Conservation (phyloP, 30 jellyfish, hydroid and myxozoan species). For the Mastigias papua region DNA sequence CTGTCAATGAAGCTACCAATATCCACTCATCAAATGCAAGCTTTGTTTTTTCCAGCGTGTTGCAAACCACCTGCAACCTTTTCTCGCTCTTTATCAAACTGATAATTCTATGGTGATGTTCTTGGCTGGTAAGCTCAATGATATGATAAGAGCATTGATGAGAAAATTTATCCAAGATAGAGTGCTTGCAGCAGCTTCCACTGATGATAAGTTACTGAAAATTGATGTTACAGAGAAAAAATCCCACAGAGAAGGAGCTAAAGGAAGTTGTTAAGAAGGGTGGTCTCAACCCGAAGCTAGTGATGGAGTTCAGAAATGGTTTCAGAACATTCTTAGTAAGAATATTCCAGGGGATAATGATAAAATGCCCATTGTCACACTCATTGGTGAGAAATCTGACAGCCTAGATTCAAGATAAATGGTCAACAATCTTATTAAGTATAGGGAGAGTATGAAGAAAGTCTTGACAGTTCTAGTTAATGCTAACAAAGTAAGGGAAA, state of each 20-base stretch:
- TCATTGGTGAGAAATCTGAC: not conserved
- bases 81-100: not conserved
- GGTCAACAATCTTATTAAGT: not conserved
- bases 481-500: not conserved
- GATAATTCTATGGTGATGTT: not conserved
- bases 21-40: not conserved
- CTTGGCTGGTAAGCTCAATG: not conserved
- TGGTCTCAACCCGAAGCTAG: not conserved
- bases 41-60: not conserved
- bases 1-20: not conserved
- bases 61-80: not conserved
- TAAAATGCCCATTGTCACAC: not conserved
- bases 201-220: not conserved
- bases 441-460: not conserved
- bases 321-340: not conserved
- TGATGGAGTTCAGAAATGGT: not conserved
- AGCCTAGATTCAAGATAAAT: not conserved
- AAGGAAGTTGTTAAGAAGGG: not conserved
- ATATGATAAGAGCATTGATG: not conserved
- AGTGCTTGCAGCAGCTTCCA: not conserved
- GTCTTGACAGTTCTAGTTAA: not conserved
- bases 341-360: not conserved
- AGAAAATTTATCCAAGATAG: not conserved
- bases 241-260: not conserved
- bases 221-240: not conserved